These are phyloP conservation scores for Melanaphis sacchari DNA, from an alignment of 1,140 invertebrate species.

Conservation along the genomic window DNA sequence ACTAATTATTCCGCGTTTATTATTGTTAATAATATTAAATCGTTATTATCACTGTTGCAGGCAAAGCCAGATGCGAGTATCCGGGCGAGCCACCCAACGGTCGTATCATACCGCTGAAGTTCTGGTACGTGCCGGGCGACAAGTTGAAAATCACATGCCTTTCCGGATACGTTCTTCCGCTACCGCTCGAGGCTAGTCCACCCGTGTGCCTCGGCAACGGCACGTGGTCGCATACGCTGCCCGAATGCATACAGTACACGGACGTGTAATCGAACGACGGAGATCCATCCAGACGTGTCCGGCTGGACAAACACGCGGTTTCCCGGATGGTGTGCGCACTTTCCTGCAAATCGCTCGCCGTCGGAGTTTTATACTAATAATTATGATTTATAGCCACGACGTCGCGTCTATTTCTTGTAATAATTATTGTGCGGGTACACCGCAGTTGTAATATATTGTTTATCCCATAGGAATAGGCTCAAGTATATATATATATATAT, in stretches of 20 bases:
- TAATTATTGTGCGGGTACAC: neutral
- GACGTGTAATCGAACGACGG: slow-evolving; percentile 59
- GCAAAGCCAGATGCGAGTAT: slow-evolving; percentile 78
- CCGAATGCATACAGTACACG: slow-evolving; percentile 62
- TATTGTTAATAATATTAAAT: neutral
- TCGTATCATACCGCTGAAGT: slow-evolving; percentile 75
- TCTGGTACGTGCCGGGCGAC: slow-evolving; percentile 79
- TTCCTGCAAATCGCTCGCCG: neutral
- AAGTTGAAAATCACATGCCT: slow-evolving; percentile 76
- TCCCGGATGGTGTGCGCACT: neutral
- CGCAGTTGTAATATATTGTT: neutral
- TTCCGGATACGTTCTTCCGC: slow-evolving; percentile 69
- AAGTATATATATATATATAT: neutral
- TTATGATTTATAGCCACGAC: neutral
- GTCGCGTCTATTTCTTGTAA: neutral
- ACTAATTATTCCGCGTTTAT: too few relatives aligned
- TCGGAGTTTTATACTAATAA: neutral
- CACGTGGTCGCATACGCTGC: slow-evolving; percentile 61
- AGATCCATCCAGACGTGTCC: neutral
- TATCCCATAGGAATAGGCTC: neutral
- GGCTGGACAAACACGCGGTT: neutral
- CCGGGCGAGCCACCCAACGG: slow-evolving; percentile 77
- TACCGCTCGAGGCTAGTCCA: slow-evolving; percentile 59
- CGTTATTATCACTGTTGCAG: slow-evolving; percentile 64
- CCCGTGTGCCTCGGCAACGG: slow-evolving; percentile 60